Percentiles rank a stretch among this genome's conserved stretches.
Conservation (phyloP, 2,888 invertebrate genomes). For the Stenodema calcarata region DNA sequence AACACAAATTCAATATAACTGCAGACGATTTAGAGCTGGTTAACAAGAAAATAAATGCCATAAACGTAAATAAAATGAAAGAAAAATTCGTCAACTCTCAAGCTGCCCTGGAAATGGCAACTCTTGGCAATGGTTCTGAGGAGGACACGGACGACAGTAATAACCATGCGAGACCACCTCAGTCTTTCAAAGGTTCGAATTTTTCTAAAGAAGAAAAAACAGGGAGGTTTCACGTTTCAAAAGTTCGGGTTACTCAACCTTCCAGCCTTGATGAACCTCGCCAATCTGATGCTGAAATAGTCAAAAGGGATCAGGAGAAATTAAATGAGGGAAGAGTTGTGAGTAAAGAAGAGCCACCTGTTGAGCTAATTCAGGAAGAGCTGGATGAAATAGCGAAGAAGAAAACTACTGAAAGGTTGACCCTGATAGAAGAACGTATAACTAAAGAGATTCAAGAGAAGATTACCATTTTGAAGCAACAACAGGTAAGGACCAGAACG, state of each 20-base stretch:
- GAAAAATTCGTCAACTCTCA: constrained; percentile 40
- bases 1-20: constrained; percentile 19
- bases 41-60: constrained; percentile 38
- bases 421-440: constrained; percentile 45
- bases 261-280: background rate
- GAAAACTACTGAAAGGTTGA: constrained; percentile 31
- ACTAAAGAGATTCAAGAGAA: constrained; percentile 54
- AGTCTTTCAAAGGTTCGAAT: background rate
- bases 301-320: background rate
- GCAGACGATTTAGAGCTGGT: constrained; percentile 13
- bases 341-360: background rate
- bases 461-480: constrained; percentile 51
- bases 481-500: constrained; percentile 42
- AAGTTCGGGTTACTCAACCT: background rate
- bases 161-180: background rate
- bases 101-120: background rate
- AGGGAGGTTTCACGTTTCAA: constrained; percentile 36
- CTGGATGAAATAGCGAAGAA: constrained; percentile 23
- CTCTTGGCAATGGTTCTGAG: constrained; percentile 5
- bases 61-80: constrained; percentile 42
- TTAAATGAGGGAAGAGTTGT: background rate
- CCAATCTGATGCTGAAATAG: background rate
- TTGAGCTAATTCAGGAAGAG: background rate
- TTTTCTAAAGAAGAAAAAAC: constrained; percentile 30
- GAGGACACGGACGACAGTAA: constrained; percentile 37